Evolutionary conservation across 35 echinoderm and acorn worm genomes (phyloP).

Genomic region (Heliocidaris erythrogramma): DNA sequence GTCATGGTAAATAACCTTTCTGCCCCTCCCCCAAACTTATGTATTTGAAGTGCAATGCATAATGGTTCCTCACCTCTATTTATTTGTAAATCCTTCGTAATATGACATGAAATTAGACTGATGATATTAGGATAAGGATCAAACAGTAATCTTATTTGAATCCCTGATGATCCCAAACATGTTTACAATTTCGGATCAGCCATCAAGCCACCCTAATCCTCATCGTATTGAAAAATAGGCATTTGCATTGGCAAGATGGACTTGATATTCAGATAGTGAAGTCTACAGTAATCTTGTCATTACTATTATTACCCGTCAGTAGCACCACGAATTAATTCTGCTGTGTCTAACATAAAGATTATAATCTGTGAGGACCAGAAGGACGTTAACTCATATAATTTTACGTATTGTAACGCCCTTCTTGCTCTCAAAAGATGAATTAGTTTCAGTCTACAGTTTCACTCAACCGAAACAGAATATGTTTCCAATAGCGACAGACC

Average conservation of each 20-base stretch:
- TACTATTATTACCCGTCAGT: not conserved
- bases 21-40: no score
- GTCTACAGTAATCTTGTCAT: not conserved
- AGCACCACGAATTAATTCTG: not conserved
- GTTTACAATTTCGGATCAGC: not conserved
- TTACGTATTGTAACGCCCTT: not conserved
- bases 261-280: not conserved
- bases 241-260: not conserved
- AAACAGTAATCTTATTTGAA: not conserved
- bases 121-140: not conserved
- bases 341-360: not conserved
- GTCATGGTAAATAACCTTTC: not conserved
- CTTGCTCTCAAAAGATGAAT: not conserved
- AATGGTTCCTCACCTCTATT: not conserved
- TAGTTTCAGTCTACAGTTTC: not conserved
- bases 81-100: not conserved
- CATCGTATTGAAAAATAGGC: not conserved
- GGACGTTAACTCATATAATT: not conserved
- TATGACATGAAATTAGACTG: not conserved
- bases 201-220: not conserved
- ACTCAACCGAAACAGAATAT: not conserved
- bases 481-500: not conserved
- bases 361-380: not conserved
- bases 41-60: not conserved
- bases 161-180: not conserved